A percentile compares a stretch with the other conserved stretches of the same genome.
Conservation (phyloP, 2,797 vertebrate species). For the Emydoidea blandingii region DNA sequence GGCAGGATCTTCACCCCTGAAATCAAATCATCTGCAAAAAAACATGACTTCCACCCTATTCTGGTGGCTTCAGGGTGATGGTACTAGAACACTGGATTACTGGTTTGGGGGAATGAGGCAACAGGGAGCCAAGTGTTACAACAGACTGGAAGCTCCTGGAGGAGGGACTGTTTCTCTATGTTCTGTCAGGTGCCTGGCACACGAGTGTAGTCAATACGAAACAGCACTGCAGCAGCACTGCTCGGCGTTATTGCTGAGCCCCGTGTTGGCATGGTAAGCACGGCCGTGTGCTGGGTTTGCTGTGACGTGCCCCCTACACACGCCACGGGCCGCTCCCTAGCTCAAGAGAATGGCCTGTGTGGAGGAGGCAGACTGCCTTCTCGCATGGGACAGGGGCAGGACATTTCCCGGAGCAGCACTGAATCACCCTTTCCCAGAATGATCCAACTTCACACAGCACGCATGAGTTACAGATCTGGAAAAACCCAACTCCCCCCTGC, state of each 20-base stretch:
- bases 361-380: background rate
- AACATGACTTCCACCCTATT: background rate
- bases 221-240: background rate
- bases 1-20: background rate
- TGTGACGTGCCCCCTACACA: background rate
- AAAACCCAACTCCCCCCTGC: background rate
- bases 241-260: background rate
- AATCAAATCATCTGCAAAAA: background rate
- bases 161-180: background rate
- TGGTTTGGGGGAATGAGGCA: background rate
- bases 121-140: background rate
- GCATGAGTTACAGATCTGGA: fast-evolving
- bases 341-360: background rate
- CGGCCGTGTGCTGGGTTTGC: background rate
- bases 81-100: fast-evolving
- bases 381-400: too few relatives aligned
- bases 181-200: background rate
- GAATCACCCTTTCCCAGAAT: background rate
- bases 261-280: background rate
- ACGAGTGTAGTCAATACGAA: fast-evolving
- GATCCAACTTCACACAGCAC: background rate
- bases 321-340: background rate
- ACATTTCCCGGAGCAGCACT: too few relatives aligned
- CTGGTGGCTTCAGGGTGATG: background rate
- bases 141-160: background rate